phyloP scores from a whole-genome alignment of 2,888 invertebrate genomes.

The Cosmia trapezina region DNA sequence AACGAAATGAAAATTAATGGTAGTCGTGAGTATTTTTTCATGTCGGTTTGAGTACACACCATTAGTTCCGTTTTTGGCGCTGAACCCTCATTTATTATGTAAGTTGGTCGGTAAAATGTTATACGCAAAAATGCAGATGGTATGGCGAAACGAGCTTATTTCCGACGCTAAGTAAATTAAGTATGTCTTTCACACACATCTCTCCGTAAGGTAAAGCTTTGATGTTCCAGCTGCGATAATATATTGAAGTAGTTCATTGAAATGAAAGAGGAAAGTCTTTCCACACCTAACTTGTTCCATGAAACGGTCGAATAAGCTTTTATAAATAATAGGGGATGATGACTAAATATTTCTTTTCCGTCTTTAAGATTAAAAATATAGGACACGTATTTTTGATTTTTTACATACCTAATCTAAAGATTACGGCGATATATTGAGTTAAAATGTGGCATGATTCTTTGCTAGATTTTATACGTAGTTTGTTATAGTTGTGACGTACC shows the following conservation, averaged over 20 bases:
- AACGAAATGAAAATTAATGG: slow-evolving; percentile 90
- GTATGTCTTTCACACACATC: slow-evolving; percentile 55
- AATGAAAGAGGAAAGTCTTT: slow-evolving; percentile 38
- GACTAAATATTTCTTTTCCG: no score
- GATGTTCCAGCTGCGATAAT: slow-evolving; percentile 59
- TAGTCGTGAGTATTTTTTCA: slow-evolving; percentile 88
- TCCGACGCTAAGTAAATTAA: slow-evolving; percentile 66
- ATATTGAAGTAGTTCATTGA: slow-evolving; percentile 49
- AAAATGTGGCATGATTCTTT: no score
- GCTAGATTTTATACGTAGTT: no score
- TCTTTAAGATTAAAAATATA: no score
- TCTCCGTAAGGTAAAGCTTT: slow-evolving; percentile 60
- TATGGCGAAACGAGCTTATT: slow-evolving; percentile 71
- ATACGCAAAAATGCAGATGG: slow-evolving; percentile 82
- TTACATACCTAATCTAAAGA: no score
- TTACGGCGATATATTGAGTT: no score
- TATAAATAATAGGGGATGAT: slow-evolving; percentile 28
- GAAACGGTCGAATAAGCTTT: slow-evolving; percentile 34
- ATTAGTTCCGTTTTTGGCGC: slow-evolving; percentile 88
- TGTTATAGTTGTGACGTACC: no score
- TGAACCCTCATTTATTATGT: slow-evolving; percentile 88
- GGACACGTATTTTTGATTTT: no score
- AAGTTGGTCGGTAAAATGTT: slow-evolving; percentile 79
- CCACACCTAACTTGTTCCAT: slow-evolving; percentile 8
- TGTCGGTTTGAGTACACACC: slow-evolving; percentile 89